phyloP scores from a whole-genome alignment of 2,797 vertebrate genomes.

The Mormyrops boulengeri region DNA sequence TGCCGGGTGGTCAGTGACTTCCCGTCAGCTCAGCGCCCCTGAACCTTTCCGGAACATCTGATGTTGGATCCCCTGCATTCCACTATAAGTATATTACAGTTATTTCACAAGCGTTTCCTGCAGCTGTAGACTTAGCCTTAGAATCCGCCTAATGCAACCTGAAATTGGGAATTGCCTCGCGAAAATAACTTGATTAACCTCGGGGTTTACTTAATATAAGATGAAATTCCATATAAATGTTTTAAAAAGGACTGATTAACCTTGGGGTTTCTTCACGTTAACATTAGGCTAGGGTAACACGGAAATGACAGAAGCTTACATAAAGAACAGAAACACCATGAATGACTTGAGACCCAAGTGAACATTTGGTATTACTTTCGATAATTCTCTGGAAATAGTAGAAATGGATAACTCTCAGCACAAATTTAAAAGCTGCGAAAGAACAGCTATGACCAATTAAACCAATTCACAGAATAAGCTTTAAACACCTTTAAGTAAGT shows the following conservation, averaged over 20 bases:
- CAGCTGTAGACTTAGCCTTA: background rate
- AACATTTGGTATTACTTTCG: constrained; percentile 73
- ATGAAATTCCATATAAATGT: constrained; percentile 11
- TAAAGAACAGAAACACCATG: background rate
- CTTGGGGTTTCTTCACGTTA: constrained; percentile 9
- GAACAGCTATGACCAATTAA: constrained; percentile 68
- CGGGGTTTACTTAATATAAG: background rate
- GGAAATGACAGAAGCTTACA: background rate
- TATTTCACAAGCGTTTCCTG: background rate
- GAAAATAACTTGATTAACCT: constrained; percentile 15
- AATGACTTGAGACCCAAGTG: constrained; percentile 26
- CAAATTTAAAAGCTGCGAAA: constrained; percentile 43
- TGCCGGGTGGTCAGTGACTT: background rate
- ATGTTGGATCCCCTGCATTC: background rate
- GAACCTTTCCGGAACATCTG: background rate
- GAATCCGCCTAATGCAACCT: background rate
- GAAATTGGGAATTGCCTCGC: background rate
- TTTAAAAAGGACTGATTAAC: constrained; percentile 15
- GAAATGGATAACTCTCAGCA: constrained; percentile 47
- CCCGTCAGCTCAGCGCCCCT: background rate
- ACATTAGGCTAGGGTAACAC: background rate
- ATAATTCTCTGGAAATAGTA: constrained; percentile 59
- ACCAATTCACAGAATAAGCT: constrained; percentile 60
- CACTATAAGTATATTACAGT: background rate
- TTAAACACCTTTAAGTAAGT: constrained; percentile 61